Percentiles rank a stretch among this genome's conserved stretches.
Conservation (phyloP, 2,888 invertebrate species). For the Carabus problematicus region DNA sequence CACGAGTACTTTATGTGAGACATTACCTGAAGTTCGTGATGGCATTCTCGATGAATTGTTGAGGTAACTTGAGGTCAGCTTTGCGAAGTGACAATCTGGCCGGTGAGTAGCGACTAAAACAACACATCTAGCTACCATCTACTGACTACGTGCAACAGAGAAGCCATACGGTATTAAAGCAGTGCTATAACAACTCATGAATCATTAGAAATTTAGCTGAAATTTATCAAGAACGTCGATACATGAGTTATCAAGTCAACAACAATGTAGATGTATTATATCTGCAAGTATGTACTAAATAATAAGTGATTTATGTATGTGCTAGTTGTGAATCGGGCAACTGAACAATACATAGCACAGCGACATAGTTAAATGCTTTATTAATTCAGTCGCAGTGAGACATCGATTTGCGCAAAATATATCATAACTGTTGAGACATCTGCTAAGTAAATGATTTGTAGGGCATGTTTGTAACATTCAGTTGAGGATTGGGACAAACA, state of each 20-base stretch:
- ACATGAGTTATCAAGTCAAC: constrained; percentile 7
- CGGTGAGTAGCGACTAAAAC: constrained; percentile 83
- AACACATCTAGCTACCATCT: constrained; percentile 53
- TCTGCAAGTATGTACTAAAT: not conserved
- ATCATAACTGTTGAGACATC: too few species aligned
- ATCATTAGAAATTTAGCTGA: not conserved
- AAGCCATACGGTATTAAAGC: constrained; percentile 38
- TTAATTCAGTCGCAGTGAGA: too few species aligned
- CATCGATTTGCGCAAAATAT: too few species aligned
- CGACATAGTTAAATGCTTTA: too few species aligned
- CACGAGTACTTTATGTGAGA: not conserved
- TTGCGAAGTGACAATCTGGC: constrained; percentile 83
- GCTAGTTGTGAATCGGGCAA: too few species aligned
- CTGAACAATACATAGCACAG: too few species aligned
- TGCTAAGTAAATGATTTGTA: too few species aligned
- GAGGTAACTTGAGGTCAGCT: constrained; percentile 79
- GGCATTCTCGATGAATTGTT: constrained; percentile 78
- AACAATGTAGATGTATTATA: not conserved
- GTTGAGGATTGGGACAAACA: too few species aligned
- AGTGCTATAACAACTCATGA: constrained; percentile 15
- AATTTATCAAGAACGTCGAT: not conserved
- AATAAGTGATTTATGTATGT: too few species aligned
- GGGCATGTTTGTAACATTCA: too few species aligned
- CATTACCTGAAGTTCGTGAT: constrained; percentile 79
- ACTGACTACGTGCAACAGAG: constrained; percentile 33